Evolutionary conservation across 2,113 vertebrate species (phyloP).

Genomic region (Lasiurus cinereus): DNA sequence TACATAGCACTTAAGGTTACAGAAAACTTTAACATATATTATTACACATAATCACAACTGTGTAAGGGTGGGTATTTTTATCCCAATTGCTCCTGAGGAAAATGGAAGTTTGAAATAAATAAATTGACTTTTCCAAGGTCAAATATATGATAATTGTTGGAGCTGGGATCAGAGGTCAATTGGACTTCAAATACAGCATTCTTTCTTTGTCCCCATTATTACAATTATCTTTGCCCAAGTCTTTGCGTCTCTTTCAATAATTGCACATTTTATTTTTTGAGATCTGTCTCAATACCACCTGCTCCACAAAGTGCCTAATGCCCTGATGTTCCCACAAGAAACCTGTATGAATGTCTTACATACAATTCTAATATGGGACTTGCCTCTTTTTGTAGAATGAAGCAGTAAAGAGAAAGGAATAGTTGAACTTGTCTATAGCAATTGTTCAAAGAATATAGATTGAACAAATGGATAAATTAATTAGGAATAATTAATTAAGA

Average conservation of each 20-base stretch:
- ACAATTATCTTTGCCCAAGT: background rate
- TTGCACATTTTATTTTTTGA: background rate
- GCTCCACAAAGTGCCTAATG: background rate
- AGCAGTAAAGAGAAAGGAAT: background rate
- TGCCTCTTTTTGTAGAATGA: constrained; percentile 21
- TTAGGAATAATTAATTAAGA: background rate
- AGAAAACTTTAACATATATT: background rate
- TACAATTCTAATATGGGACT: background rate
- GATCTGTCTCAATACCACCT: background rate
- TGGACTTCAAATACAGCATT: background rate
- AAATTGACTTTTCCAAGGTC: constrained; percentile 5
- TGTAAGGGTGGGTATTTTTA: background rate
- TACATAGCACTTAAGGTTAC: background rate
- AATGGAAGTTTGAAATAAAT: constrained; percentile 43
- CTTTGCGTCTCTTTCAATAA: background rate
- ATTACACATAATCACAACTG: background rate
- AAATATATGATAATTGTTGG: background rate
- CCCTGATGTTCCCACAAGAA: background rate
- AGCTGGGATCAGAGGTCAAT: background rate
- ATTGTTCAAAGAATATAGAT: background rate
- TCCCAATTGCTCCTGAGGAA: background rate
- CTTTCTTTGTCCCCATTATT: background rate
- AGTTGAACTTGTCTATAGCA: background rate
- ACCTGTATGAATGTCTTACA: background rate
- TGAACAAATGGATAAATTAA: background rate